Base-by-base conservation (phyloP, 2,888 invertebrate species). In the Drosophila leonis region DNA sequence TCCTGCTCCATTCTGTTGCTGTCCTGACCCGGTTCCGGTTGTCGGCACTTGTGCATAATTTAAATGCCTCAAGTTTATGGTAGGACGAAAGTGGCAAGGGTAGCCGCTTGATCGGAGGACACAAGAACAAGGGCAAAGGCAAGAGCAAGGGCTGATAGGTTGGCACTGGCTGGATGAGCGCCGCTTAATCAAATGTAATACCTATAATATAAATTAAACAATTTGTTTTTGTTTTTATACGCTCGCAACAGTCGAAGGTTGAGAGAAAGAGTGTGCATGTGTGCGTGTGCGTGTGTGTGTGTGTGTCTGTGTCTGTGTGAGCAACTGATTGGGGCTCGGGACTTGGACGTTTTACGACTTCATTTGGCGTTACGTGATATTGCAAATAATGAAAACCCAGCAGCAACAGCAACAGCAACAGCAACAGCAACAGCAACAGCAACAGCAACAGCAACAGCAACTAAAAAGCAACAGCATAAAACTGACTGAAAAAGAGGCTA, bases 351-450 rank as follows among this genome's bases (percentile, higher is more conserved):
- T 85, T 89, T 84, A 85, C 85, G 90, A 89, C 85, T 85, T 85
- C 82, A 87, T 89, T 87, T 78, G 73, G 78, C 73, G 67, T 80
- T 85, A 85, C 85, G 85, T 87, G 85, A 89, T 84, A 85, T 84
- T 78, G 82, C 80, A 80, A 89, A 89, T 82, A 83, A 79, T 73
- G 68, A 73, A 71, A 83, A 62, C 64, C 75, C 57, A 49, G 31
- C 48, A 49, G 70, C 76, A 71, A 59, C 66, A 60, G 64, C 72
- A 72, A 75, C 71, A 18, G 65, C 75, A 68, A 57, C 65, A 60
- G 63, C 72, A 74, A 77, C n/a, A 72, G 80, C 82, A 80, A 82
- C 82, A 84, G 80, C 79, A 71, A n/a, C 48, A 49, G 70, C 76
- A 71, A 59, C 66, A 60, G 64, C 72, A 72, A 75, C 70, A 67